Percentiles rank a stretch among this genome's conserved stretches.
These are phyloP conservation scores for Stegana nigrithorax DNA, from an alignment of 2,888 invertebrate species.

Conservation along the genomic window DNA sequence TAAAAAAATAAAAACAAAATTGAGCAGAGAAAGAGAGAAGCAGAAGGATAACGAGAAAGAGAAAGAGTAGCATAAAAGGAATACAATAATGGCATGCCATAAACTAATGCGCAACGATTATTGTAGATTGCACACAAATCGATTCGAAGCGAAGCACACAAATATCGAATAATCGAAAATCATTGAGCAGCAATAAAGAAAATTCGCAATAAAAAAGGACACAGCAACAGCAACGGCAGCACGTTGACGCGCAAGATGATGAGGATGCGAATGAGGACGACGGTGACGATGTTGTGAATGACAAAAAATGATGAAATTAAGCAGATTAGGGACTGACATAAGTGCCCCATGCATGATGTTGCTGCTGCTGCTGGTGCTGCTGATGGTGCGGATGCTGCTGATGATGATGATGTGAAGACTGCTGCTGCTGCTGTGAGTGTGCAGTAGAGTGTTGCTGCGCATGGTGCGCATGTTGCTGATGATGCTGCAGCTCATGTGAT, in stretches of 20 bases:
- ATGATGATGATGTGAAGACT: conserved; percentile 38
- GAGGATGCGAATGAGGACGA: neutral
- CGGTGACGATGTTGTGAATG: too few relatives aligned
- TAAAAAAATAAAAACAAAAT: neutral
- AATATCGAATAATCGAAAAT: conserved; percentile 11
- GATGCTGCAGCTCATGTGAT: neutral
- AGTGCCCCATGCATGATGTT: conserved; percentile 61
- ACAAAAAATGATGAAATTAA: conserved; percentile 9
- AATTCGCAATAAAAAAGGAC: neutral
- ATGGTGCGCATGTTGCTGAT: conserved; percentile 31
- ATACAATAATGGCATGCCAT: conserved; percentile 37
- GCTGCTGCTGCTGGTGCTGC: conserved; percentile 46
- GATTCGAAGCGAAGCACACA: conserved; percentile 7
- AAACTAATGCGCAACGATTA: conserved; percentile 52
- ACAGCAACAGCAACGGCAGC: neutral
- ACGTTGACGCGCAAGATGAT: neutral
- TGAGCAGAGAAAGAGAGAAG: too few relatives aligned
- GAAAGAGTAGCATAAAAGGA: conserved; percentile 2
- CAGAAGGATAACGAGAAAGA: too few relatives aligned
- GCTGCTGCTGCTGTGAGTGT: conserved; percentile 28
- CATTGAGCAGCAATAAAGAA: conserved; percentile 14
- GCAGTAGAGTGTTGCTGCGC: conserved; percentile 37
- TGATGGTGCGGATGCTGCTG: too few relatives aligned
- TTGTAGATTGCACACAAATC: conserved; percentile 54
- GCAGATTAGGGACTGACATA: conserved; percentile 62